A percentile compares a stretch with the other conserved stretches of the same genome.
phyloP scores from a whole-genome alignment of 2,888 invertebrate genomes.

The Octodonta nipae region DNA sequence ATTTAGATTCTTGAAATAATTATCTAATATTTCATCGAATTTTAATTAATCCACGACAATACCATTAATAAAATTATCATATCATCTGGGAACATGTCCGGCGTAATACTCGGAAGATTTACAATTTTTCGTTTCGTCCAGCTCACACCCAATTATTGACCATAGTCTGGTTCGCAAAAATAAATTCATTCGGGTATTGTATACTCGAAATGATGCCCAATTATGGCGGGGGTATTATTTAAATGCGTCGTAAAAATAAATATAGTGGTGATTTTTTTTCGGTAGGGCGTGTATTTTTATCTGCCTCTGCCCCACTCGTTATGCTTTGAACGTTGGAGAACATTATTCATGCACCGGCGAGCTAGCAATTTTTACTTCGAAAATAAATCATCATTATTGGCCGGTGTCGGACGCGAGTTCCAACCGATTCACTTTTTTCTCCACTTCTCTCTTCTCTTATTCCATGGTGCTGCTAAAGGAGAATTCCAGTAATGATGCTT shows the following conservation, averaged over 20 bases:
- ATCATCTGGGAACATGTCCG: no score
- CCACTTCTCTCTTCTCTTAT: conserved; percentile 2
- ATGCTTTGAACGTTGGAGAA: conserved; percentile 35
- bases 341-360: conserved; percentile 43
- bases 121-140: no score
- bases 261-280: conserved; percentile 29
- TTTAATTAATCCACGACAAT: no score
- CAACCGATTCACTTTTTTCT: conserved; percentile 11
- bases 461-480: no score
- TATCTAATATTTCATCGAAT: no score
- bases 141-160: neutral
- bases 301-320: conserved; percentile 30
- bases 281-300: conserved; percentile 28
- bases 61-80: no score
- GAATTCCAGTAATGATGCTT: neutral
- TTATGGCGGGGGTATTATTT: conserved; percentile 23
- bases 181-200: conserved; percentile 11
- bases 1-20: no score
- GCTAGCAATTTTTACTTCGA: conserved; percentile 42
- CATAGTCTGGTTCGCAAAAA: conserved; percentile 1
- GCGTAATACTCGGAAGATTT: no score
- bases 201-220: conserved; percentile 22
- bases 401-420: conserved; percentile 27
- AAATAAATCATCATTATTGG: conserved; percentile 49
- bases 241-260: conserved; percentile 33